Percentiles rank a stretch among this genome's conserved stretches.
Conservation (phyloP, 2,113 vertebrate species). For the Salvator merianae region DNA sequence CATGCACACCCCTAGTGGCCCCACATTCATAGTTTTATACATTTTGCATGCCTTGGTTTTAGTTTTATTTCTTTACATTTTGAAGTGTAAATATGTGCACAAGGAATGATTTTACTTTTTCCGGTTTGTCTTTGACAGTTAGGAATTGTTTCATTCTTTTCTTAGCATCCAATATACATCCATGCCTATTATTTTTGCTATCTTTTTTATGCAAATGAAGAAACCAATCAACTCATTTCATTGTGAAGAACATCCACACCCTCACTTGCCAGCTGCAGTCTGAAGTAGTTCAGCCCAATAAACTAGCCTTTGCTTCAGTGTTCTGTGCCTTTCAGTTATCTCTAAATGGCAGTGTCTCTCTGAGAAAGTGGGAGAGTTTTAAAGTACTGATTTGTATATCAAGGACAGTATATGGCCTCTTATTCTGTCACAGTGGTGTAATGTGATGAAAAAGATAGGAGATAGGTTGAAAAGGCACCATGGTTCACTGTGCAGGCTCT, state of each 20-base stretch:
- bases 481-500: not conserved
- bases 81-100: too few species aligned
- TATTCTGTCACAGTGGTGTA: not conserved
- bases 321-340: not conserved
- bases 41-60: too few species aligned
- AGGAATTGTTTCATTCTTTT: too few species aligned
- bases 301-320: not conserved
- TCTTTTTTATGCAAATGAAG: too few species aligned
- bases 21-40: too few species aligned
- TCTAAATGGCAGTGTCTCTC: not conserved
- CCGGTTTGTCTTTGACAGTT: too few species aligned
- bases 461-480: not conserved
- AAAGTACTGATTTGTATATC: not conserved
- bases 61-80: too few species aligned
- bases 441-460: not conserved
- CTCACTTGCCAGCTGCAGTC: not conserved
- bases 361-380: not conserved
- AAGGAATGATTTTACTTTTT: too few species aligned
- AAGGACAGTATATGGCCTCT: not conserved
- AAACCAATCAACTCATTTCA: too few species aligned
- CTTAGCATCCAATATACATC: too few species aligned
- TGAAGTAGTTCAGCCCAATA: not conserved
- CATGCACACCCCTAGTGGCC: too few species aligned
- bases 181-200: too few species aligned
- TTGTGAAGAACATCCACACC: not conserved